Base-by-base conservation (phyloP, 1,140 invertebrate species). In the Drosophila pandora region DNA sequence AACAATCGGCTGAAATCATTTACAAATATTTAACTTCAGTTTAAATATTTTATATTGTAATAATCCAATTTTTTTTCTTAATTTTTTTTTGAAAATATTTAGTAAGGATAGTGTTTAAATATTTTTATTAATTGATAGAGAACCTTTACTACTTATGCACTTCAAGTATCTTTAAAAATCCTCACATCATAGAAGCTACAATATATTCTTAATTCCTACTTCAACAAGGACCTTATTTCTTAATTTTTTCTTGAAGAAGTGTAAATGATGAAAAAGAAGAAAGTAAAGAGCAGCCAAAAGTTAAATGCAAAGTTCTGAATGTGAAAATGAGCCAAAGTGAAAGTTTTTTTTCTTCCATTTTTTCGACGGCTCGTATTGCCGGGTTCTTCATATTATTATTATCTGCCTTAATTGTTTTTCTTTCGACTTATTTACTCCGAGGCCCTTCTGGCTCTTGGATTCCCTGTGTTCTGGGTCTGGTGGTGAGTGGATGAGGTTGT, bases 331-430 rank as follows among this genome's bases (percentile, higher is more conserved):
- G 84, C 53, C 54, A 77, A 87, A 88, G 84, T 70, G 76, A 88
- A 88, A 88, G 76, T 88, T 88, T 60, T 72, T n/a, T 76, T 59
- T n/a, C 28, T 57, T 17, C 2, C 22, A 43, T 56, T 47, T 77
- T 55, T 59, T 58, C 22, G 10, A 8, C 43, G 32, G 50, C 53
- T 78, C 47, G 61, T 43, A 41, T 72, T 85, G 62, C 59, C 73
- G 41, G 60, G 60, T 47, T 82, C 64, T 85, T 78, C 78, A 75
- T 85, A 76, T 88, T 82, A 87, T 85, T 79, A 88, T 88, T 88
- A 88, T 88, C 83, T 88, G 79, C 60, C 75, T 77, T 88, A 88
- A 88, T 88, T 88, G 83, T 88, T 88, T 88, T 83, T 79, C 83
- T 76, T 77, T 83, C 76, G 63, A 79, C 79, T 88, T 89, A 79